Percentiles rank a stretch among this genome's conserved stretches.
These are phyloP conservation scores for Phoxinus dragarum DNA, from an alignment of 2,797 vertebrate species.

Conservation along the genomic window DNA sequence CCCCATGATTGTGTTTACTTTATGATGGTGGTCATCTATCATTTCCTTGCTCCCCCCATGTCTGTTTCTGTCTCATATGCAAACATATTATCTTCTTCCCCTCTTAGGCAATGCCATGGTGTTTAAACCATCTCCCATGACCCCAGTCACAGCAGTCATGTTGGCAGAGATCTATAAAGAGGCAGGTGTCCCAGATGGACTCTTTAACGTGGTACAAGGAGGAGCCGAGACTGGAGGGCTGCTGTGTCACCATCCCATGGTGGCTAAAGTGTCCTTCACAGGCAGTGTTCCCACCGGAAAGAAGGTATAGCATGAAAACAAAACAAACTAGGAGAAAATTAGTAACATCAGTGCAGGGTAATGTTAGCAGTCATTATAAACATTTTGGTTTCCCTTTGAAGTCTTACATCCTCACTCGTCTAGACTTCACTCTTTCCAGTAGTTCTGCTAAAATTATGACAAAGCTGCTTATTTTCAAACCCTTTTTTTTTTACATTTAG, in stretches of 20 bases:
- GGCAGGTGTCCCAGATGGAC: conserved; percentile 88
- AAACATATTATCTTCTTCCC: background rate
- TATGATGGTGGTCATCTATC: background rate
- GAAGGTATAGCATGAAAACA: conserved; percentile 80
- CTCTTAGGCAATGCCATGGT: conserved; percentile 92
- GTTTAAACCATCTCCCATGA: conserved; percentile 94
- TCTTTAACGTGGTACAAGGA: conserved; percentile 96
- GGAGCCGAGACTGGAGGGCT: conserved; percentile 89
- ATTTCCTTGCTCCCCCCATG: background rate
- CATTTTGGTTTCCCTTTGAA: background rate
- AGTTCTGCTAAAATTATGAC: background rate
- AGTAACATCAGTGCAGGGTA: background rate
- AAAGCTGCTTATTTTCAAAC: background rate
- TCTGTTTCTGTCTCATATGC: background rate
- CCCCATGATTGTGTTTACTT: background rate
- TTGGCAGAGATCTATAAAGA: conserved; percentile 93
- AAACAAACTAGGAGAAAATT: background rate
- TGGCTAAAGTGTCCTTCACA: conserved; percentile 96
- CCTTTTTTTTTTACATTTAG: background rate
- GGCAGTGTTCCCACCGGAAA: conserved; percentile 94
- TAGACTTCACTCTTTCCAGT: background rate
- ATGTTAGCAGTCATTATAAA: background rate
- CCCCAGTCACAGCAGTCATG: conserved; percentile 85
- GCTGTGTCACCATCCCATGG: conserved; percentile 89
- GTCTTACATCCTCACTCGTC: background rate